A percentile compares a stretch with the other conserved stretches of the same genome.
These are phyloP conservation scores for Coreoperca whiteheadi DNA, from an alignment of 2,113 vertebrate genomes.

Conservation along the genomic window DNA sequence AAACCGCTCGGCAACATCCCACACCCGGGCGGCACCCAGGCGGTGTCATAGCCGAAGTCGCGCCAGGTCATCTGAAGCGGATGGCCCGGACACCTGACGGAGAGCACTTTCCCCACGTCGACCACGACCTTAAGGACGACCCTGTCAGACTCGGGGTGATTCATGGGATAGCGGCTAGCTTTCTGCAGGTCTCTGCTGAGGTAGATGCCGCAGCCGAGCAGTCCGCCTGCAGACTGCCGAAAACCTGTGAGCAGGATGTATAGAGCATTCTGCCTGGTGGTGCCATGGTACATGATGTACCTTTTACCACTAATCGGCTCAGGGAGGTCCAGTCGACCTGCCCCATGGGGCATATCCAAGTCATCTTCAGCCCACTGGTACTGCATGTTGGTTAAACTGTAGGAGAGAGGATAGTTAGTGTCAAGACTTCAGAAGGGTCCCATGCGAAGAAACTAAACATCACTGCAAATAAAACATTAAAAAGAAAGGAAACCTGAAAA, in stretches of 20 bases:
- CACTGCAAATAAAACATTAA: background rate
- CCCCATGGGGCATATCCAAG: background rate
- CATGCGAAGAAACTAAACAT: background rate
- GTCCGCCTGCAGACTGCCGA: background rate
- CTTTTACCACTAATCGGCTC: rapidly evolving
- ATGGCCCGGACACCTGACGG: slow-evolving; percentile 58
- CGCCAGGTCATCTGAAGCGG: slow-evolving; percentile 70
- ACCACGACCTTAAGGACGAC: slow-evolving; percentile 50
- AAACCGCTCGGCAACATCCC: slow-evolving; percentile 75
- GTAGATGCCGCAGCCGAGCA: slow-evolving; percentile 77
- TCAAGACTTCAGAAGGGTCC: background rate
- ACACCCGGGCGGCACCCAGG: slow-evolving; percentile 65
- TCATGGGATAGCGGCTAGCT: slow-evolving; percentile 68
- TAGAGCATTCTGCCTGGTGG: too few species aligned
- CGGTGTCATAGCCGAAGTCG: rapidly evolving
- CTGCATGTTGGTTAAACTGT: background rate
- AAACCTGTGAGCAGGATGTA: slow-evolving; percentile 38
- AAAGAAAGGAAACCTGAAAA: background rate
- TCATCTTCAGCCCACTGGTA: slow-evolving; percentile 69
- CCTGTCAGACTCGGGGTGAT: rapidly evolving
- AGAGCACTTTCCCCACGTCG: slow-evolving; percentile 53
- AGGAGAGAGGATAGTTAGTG: rapidly evolving
- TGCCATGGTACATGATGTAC: too few species aligned
- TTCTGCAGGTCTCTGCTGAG: slow-evolving; percentile 72
- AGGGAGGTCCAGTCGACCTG: rapidly evolving